Evolutionary conservation across 2,888 invertebrate species (phyloP), one percentile per base, ranked within the genome.

Genomic region (Acronicta alni): DNA sequence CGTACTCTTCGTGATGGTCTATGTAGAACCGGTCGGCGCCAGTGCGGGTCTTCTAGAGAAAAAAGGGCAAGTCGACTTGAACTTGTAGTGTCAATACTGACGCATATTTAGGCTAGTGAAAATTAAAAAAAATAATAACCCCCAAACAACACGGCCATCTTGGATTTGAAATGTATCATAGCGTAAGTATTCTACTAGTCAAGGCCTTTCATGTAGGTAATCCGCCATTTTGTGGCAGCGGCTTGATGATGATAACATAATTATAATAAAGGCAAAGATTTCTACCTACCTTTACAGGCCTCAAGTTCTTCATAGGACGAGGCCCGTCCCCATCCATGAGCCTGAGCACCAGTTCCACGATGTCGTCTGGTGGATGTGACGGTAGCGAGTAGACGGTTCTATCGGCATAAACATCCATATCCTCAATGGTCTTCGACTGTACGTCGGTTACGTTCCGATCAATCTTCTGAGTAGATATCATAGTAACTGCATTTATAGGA

Each of bases 11-110:
- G 0, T 86, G 81, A 35, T 89, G 84, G 0, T 77, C 74, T 0
- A 49, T 47, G 10, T 72, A 7, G 47, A 89, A 89, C 23, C 72
- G 71, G 0, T 89, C 86, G 0, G 77, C 87, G 0, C 79, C 80
- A 8, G 75, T 89, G 0, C 64, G 80, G 1, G 32, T 58, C 59
- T 60, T 76, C 76, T 76, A 18, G 12, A 39, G 12, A 17, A 20
- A 14, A 46, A 3, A 9, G 9, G 23, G 7, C 23, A 23, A 7
- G 7, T 7, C 23, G 6, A 6, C 23, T 5, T 23, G 23, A 5
- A 1, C 5, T 20, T 20, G 20, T 2, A 20, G 20, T 20, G 5
- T 20, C 2, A 20, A 5, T 20, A 20, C 2, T 3, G 5, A 20
- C 20, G 20, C n/a, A n/a, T n/a, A n/a, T n/a, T n/a, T n/a, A n/a